Conservation (phyloP, 2,113 vertebrate genomes). For the Rafetus swinhoei region DNA sequence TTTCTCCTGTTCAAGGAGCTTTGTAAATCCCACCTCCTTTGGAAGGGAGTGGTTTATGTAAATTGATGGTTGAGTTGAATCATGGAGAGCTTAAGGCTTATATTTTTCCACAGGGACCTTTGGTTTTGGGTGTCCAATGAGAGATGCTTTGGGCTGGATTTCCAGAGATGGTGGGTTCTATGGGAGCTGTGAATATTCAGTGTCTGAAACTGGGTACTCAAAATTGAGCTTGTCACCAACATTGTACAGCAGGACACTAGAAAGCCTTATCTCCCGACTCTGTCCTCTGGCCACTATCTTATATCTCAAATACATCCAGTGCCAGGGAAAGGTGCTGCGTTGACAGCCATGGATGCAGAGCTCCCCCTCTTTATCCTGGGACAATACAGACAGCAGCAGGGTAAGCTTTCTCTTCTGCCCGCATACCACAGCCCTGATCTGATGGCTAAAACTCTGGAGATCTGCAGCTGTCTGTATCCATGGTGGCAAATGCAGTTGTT, state of each 20-base stretch:
- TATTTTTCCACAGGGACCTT: neutral
- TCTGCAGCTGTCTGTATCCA: too few species aligned
- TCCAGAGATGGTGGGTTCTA: neutral
- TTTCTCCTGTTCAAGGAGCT: neutral
- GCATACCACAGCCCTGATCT: neutral
- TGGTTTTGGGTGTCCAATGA: neutral
- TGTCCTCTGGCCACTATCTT: neutral
- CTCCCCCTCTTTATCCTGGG: neutral
- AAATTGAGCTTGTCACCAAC: accelerated
- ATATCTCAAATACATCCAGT: neutral
- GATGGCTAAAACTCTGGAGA: neutral
- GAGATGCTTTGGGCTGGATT: accelerated
- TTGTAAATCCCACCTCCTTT: neutral
- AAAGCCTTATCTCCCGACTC: accelerated
- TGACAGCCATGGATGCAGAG: neutral
- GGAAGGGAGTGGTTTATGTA: accelerated
- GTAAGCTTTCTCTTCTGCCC: neutral
- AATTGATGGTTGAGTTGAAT: accelerated
- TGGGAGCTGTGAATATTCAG: accelerated
- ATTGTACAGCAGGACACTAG: neutral
- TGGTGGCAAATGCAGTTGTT: too few species aligned
- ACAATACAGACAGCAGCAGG: neutral
- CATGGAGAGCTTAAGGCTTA: accelerated
- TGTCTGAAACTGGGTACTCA: accelerated
- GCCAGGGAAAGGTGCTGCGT: neutral